A percentile compares a stretch with the other conserved stretches of the same genome.
Conservation (phyloP, 2,888 invertebrate genomes). For the Drosophila tripunctata region DNA sequence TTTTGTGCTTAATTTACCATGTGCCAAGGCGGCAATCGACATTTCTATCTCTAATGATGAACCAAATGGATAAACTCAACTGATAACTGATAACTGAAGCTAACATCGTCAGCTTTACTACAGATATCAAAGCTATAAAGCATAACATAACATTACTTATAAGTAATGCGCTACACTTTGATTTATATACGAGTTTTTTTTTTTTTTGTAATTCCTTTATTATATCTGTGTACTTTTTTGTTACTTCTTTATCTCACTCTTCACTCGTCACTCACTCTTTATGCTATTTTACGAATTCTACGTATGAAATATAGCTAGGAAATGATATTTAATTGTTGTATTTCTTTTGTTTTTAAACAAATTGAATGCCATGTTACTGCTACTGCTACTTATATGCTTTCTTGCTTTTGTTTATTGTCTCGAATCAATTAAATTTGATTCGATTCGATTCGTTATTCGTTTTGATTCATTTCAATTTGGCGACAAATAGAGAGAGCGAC, state of each 20-base stretch:
- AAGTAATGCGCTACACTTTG: conserved; percentile 6
- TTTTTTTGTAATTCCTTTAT: no score
- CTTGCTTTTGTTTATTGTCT: neutral
- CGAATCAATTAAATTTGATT: no score
- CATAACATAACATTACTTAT: neutral
- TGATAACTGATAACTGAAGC: conserved; percentile 10
- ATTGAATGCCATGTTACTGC: conserved; percentile 29
- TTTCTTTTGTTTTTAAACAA: conserved; percentile 27
- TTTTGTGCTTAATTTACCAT: conserved; percentile 49
- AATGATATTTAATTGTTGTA: conserved; percentile 8
- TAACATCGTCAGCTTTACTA: conserved; percentile 9
- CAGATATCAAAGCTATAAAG: conserved; percentile 8
- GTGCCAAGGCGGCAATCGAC: conserved; percentile 36
- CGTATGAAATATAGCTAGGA: conserved; percentile 2
- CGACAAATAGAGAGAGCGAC: neutral
- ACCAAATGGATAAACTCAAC: conserved; percentile 13
- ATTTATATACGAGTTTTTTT: conserved; percentile 10
- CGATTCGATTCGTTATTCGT: no score
- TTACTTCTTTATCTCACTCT: conserved; percentile 19
- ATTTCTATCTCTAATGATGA: conserved; percentile 16
- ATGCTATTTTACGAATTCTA: conserved; percentile 8
- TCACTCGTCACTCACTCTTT: no score
- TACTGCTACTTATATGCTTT: conserved; percentile 42
- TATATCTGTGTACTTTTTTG: conserved; percentile 1
- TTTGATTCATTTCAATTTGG: neutral